Conservation (phyloP, 2,797 vertebrate genomes). For the Orestias chungarensis region DNA sequence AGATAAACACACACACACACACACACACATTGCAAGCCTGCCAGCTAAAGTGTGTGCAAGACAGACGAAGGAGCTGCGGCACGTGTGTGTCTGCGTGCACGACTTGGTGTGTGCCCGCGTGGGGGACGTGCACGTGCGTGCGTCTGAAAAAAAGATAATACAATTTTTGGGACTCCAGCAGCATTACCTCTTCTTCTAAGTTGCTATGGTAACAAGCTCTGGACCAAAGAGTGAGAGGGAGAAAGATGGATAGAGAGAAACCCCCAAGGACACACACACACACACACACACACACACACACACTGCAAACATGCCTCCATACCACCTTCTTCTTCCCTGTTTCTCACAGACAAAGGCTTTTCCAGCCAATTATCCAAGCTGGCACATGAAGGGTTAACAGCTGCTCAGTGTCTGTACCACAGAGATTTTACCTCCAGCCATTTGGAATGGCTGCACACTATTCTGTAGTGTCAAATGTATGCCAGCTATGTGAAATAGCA, state of each 20-base stretch:
- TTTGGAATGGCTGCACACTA: constrained; percentile 64
- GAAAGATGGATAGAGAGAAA: constrained; percentile 75
- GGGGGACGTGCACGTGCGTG: constrained; percentile 8
- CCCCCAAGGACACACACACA: constrained; percentile 71
- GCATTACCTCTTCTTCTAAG: constrained; percentile 76
- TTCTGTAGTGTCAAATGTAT: constrained; percentile 53
- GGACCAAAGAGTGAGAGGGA: constrained; percentile 73
- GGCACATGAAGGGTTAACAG: constrained; percentile 72
- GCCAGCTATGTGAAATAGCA: constrained; percentile 58
- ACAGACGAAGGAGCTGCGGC: constrained; percentile 46
- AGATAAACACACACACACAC: constrained; percentile 43
- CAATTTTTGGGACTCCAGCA: constrained; percentile 77
- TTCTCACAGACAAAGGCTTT: constrained; percentile 72
- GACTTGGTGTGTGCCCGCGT: background rate
- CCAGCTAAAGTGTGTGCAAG: constrained; percentile 60
- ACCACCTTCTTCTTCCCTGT: constrained; percentile 50
- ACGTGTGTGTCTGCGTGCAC: constrained; percentile 29
- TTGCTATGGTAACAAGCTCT: constrained; percentile 79
- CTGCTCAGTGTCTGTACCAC: constrained; percentile 71
- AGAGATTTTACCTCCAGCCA: constrained; percentile 73
- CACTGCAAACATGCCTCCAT: constrained; percentile 66
- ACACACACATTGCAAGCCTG: constrained; percentile 39
- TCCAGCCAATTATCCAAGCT: constrained; percentile 72
- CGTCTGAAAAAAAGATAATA: constrained; percentile 73
- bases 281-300: constrained; percentile 38